A percentile compares a stretch with the other conserved stretches of the same genome.
phyloP scores from a whole-genome alignment of 2,113 vertebrate genomes.

The Pseudonaja textilis region DNA sequence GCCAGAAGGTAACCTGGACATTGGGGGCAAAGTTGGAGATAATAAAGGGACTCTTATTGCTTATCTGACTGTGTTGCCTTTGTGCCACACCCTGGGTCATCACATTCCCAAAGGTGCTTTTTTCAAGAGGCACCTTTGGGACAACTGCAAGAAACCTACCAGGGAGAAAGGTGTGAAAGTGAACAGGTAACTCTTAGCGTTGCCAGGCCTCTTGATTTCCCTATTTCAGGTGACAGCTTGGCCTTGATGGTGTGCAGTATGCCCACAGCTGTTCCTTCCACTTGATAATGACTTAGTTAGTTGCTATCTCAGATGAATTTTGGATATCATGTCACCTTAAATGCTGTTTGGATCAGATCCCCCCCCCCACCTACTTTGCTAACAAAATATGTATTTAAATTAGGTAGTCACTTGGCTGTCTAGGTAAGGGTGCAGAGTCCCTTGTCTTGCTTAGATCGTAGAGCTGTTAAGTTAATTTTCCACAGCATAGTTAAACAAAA shows the following conservation, averaged over 20 bases:
- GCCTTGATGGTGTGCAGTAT: neutral
- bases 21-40: too few relatives aligned
- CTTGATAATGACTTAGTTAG: neutral
- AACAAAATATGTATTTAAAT: neutral
- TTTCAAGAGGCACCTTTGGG: too few relatives aligned
- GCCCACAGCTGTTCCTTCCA: neutral
- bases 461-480: neutral
- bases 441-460: neutral
- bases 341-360: neutral
- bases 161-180: neutral
- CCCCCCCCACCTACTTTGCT: neutral
- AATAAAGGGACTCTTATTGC: too few relatives aligned
- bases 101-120: too few relatives aligned
- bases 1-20: too few relatives aligned
- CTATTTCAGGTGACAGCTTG: neutral
- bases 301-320: too few relatives aligned
- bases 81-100: too few relatives aligned
- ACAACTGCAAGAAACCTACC: neutral
- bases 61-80: too few relatives aligned
- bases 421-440: neutral
- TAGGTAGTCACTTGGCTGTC: neutral
- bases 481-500: neutral
- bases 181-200: neutral
- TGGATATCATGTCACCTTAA: neutral
- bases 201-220: neutral